Evolutionary conservation across 1,140 invertebrate species (phyloP), one percentile per base, ranked within the genome.

Genomic region (Ptiloglossa arizonensis): DNA sequence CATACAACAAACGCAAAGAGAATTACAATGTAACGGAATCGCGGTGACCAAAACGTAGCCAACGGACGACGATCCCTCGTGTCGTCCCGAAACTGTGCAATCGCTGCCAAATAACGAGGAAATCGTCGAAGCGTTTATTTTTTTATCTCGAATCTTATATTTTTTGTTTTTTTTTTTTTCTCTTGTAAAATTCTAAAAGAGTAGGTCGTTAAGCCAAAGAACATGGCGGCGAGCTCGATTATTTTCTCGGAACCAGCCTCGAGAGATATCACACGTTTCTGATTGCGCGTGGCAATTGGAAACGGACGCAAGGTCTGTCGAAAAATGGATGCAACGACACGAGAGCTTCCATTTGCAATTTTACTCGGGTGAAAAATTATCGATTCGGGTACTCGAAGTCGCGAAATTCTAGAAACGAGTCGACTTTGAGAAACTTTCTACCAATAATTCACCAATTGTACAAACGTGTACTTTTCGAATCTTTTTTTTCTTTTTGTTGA

Each of bases 121-220:
- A 56, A 24, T 17, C 41, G 54, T 56, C 22, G n/a, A 15, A 27
- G 24, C 22, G 24, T 24, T 54, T 38, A 38, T 60, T 22, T 38
- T 52, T 11, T 22, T 38, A 38, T 19, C 19, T 62, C 24, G 27
- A 19, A n/a, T n/a, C n/a, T n/a, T n/a, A n/a, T n/a, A n/a, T n/a
- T n/a, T n/a, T n/a, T n/a, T n/a, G n/a, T n/a, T n/a, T n/a, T n/a
- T n/a, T n/a, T n/a, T n/a, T n/a, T n/a, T n/a, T n/a, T n/a, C 19
- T 48, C 27, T 9, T 48, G n/a, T 35, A 17, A 22, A 57, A 59
- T 63, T 81, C 71, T 44, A 68, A 27, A 62, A 56, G 41, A 4
- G 22, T 52, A 57, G 62, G 46, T 59, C 29, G 27, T 67, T 54
- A 72, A 64, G 74, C 75, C 75, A 82, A 83, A 79, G 63, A 82